Evolutionary conservation across 1,140 invertebrate species (phyloP), one percentile per base, ranked within the genome.

Genomic region (Goniozus legneri): DNA sequence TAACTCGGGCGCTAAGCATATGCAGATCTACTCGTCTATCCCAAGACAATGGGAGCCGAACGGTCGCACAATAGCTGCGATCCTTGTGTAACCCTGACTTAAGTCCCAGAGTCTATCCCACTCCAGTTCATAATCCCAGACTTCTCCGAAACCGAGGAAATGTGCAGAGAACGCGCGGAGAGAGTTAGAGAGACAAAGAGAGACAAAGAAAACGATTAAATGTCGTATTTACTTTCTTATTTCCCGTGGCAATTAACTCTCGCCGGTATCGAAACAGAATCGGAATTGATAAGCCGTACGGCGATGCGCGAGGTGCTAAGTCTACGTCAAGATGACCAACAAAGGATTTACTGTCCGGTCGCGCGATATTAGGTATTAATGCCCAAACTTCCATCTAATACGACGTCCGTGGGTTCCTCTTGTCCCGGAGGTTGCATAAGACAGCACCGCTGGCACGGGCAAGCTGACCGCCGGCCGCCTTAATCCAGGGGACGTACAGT

Each of bases 61-160:
- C 52, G 56, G 45, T 68, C 63, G 66, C 66, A 75, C 74, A 76
- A 76, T 76, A 68, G 65, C 64, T 54, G 58, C 69, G 71, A 75
- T 73, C 71, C 74, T 75, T 75, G 71, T 74, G 74, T 76, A 76
- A 76, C 74, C 69, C 74, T 73, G 71, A 74, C 74, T 76, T 72
- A 73, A 74, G 74, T 73, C 67, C 62, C 55, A 50, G 58, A 67
- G 57, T 71, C 66, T 73, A 73, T 76, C 71, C 71, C 65, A 71
- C 72, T 75, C 62, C 62, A 63, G 57, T 47, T 57, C 54, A 54
- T 73, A 75, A 75, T 75, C 70, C 70, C 68, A 65, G 66, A 69
- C 50, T 68, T 66, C 67, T 60, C 52, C 46, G 47, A 52, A 58
- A 60, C 45, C 56, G 56, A 55, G 57, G 52, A 60, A 60, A 58